Evolutionary conservation across 1,140 invertebrate genomes (phyloP).

Genomic region (Ceratina australensis): DNA sequence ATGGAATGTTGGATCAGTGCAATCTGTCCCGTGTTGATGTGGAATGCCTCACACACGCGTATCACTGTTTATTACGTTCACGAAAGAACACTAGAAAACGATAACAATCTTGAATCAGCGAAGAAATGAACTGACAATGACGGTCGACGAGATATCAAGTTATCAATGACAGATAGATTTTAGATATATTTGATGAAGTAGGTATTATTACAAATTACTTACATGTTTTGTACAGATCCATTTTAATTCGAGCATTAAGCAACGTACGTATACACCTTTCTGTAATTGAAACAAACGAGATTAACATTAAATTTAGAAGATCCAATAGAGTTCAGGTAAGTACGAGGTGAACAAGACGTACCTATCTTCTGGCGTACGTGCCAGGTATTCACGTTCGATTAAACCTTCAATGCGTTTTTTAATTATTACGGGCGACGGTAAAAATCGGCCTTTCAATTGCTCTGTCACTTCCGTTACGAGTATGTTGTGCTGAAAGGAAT

Average conservation of each 20-base stretch:
- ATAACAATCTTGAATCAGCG: constrained; percentile 49
- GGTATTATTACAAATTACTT: constrained; percentile 70
- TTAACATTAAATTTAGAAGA: not conserved
- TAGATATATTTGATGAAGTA: constrained; percentile 53
- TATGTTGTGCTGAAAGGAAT: constrained; percentile 89
- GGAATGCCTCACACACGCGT: constrained; percentile 46
- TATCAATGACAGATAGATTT: constrained; percentile 46
- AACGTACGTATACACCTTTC: constrained; percentile 95
- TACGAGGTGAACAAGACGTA: constrained; percentile 66
- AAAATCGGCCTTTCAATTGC: constrained; percentile 96
- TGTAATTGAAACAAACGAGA: constrained; percentile 68
- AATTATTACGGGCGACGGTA: constrained; percentile 98
- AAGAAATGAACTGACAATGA: constrained; percentile 19
- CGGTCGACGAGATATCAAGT: constrained; percentile 33
- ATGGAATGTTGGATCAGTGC: constrained; percentile 37
- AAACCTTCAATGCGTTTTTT: constrained; percentile 99
- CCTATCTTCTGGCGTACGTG: constrained; percentile 96
- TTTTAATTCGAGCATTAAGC: constrained; percentile 83
- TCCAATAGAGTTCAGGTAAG: not conserved
- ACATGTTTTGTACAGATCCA: constrained; percentile 78
- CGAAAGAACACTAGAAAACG: constrained; percentile 42
- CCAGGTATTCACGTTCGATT: constrained; percentile 99
- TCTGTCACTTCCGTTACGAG: constrained; percentile 98
- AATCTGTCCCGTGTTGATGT: constrained; percentile 37
- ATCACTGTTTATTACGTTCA: constrained; percentile 18